Evolutionary conservation across 1,140 invertebrate species (phyloP).

Genomic region (Musca domestica): DNA sequence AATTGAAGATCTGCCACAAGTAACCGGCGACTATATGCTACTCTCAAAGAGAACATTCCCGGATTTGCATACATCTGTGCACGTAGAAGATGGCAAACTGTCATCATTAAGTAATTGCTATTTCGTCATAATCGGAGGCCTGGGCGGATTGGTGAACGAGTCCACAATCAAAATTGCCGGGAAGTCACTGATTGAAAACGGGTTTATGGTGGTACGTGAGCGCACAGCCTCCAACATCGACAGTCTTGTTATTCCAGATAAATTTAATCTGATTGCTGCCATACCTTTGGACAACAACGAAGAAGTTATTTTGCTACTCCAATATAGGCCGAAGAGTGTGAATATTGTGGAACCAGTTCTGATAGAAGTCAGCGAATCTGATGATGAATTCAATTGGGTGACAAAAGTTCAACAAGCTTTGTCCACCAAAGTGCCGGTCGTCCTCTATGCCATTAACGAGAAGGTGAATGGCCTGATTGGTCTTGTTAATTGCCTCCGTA

Average conservation of each 20-base stretch:
- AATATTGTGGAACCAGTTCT: conserved; percentile 37
- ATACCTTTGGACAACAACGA: conserved; percentile 39
- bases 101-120: conserved; percentile 59
- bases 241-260: conserved; percentile 30
- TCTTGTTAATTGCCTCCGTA: conserved; percentile 72
- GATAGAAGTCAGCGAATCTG: conserved; percentile 40
- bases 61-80: conserved; percentile 56
- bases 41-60: conserved; percentile 56
- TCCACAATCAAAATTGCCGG: conserved; percentile 33
- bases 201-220: conserved; percentile 58
- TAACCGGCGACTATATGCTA: conserved; percentile 54
- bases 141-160: conserved; percentile 25
- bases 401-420: conserved; percentile 57
- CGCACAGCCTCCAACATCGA: conserved; percentile 31
- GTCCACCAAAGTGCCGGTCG: conserved; percentile 52
- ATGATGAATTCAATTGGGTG: conserved; percentile 58
- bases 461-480: conserved; percentile 78
- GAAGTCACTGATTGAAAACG: conserved; percentile 47
- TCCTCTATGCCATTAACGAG: conserved; percentile 64
- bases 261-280: conserved; percentile 41
- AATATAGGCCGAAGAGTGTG: conserved; percentile 38
- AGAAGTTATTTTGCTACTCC: conserved; percentile 48
- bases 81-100: conserved; percentile 63
- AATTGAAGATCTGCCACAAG: conserved; percentile 63
- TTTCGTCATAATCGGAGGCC: conserved; percentile 58